Evolutionary conservation across 2,113 vertebrate genomes (phyloP).

Genomic region (Lampris megalopsis): DNA sequence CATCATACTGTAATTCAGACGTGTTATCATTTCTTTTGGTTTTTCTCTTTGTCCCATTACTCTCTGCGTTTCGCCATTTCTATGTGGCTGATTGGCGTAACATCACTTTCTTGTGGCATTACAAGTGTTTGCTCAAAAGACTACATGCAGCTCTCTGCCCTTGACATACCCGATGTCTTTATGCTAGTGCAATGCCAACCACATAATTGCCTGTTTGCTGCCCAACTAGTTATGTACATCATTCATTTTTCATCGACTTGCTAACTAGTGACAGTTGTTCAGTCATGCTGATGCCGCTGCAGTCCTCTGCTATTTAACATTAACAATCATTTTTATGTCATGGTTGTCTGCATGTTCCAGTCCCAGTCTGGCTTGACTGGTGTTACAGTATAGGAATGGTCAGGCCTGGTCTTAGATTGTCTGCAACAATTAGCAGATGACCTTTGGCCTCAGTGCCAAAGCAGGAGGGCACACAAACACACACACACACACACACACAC

Average conservation of each 20-base stretch:
- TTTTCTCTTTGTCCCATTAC: constrained; percentile 30
- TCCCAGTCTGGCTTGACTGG: not conserved
- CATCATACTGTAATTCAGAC: constrained; percentile 37
- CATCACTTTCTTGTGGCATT: not conserved
- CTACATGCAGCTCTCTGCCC: not conserved
- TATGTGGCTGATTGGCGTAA: constrained; percentile 14
- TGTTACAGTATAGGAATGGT: not conserved
- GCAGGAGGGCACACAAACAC: constrained; percentile 3
- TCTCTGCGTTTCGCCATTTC: constrained; percentile 29
- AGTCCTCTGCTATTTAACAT: not conserved
- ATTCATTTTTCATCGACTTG: constrained; percentile 19
- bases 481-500: constrained; percentile 2
- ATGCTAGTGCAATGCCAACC: constrained; percentile 41
- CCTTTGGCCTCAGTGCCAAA: constrained; percentile 17
- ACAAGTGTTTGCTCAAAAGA: no score
- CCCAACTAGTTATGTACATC: not conserved
- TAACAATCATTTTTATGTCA: constrained; percentile 3
- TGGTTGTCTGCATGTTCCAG: not conserved
- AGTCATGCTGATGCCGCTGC: not conserved
- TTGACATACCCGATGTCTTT: constrained; percentile 48
- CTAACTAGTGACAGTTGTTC: constrained; percentile 6
- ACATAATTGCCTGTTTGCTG: constrained; percentile 25
- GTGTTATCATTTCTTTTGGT: constrained; percentile 44
- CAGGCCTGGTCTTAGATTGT: constrained; percentile 1
- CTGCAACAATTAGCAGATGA: constrained; percentile 17